Percentiles rank a stretch among this genome's conserved stretches.
phyloP scores from a whole-genome alignment of 2,888 invertebrate genomes.

The Petrolisthes manimaculis region DNA sequence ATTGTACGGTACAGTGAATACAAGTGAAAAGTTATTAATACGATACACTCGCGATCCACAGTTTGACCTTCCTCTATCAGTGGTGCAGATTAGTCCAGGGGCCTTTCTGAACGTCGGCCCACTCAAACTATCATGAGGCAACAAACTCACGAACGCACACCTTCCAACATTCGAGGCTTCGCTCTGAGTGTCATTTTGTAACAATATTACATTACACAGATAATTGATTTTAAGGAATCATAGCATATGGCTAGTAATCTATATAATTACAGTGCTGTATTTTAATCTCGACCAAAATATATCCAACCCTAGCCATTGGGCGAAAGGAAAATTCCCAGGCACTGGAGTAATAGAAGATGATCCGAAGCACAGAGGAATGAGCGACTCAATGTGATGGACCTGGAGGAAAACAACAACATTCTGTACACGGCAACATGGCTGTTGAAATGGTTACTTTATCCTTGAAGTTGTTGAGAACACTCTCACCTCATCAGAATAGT shows the following conservation, averaged over 20 bases:
- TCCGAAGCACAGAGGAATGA: neutral
- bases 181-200: neutral
- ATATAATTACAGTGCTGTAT: neutral
- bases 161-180: neutral
- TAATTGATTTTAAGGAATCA: neutral
- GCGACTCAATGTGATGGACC: neutral
- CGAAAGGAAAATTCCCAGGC: neutral
- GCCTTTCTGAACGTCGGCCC: neutral
- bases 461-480: neutral
- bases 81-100: neutral
- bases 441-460: neutral
- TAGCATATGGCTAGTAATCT: neutral
- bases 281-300: neutral
- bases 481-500: neutral
- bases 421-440: neutral
- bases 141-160: neutral
- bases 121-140: too few species aligned
- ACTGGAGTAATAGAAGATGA: neutral
- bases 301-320: neutral
- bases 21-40: too few species aligned
- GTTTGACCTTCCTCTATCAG: neutral
- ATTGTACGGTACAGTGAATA: too few species aligned
- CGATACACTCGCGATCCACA: neutral
- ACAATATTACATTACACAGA: neutral
- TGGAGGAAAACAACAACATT: neutral